Conservation (phyloP, 2,797 vertebrate genomes). For the Nasua narica region DNA sequence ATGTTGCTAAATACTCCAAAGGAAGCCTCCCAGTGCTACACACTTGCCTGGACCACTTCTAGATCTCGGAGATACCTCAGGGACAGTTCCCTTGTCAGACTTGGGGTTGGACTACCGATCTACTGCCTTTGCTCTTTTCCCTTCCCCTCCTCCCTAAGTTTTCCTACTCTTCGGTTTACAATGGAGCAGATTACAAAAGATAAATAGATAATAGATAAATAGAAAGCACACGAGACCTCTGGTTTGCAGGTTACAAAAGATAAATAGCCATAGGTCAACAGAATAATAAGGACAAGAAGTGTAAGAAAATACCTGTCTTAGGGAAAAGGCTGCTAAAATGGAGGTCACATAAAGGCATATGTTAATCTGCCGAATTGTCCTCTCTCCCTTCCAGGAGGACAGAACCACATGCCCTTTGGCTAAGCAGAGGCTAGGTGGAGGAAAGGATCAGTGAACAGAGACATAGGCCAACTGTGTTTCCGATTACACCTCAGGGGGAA, state of each 20-base stretch:
- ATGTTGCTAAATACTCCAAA: background rate
- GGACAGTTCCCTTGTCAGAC: background rate
- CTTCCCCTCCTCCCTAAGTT: background rate
- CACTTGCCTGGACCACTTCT: background rate
- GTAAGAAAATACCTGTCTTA: background rate
- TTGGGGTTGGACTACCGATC: background rate
- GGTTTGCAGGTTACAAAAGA: background rate
- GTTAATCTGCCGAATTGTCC: background rate
- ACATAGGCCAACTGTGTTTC: slow-evolving; percentile 37
- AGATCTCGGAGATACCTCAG: background rate
- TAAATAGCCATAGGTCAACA: background rate
- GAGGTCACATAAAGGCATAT: background rate
- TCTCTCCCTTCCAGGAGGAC: background rate
- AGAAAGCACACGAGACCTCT: background rate
- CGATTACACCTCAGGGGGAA: slow-evolving; percentile 64
- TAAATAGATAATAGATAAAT: no score
- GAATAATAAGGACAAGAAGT: background rate
- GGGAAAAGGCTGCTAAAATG: background rate
- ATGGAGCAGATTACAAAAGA: background rate
- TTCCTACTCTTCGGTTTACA: background rate
- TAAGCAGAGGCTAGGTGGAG: background rate
- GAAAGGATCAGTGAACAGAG: slow-evolving; percentile 48
- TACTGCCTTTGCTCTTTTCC: background rate
- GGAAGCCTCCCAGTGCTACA: background rate
- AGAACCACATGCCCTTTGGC: background rate